Conservation (phyloP, 1,140 invertebrate species). For the Polypedilum vanderplanki region DNA sequence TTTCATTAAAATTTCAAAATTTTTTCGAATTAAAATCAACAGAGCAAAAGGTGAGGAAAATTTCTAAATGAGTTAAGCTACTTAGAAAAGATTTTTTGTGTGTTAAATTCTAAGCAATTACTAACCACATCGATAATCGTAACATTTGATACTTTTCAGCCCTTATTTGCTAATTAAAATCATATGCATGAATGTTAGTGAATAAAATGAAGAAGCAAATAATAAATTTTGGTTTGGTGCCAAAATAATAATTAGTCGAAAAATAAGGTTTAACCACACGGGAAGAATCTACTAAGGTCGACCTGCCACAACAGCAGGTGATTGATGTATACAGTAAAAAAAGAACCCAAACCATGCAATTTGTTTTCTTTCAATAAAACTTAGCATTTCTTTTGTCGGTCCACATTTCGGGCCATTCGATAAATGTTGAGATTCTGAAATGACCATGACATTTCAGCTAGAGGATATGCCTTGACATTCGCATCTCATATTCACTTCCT, state of each 20-base stretch:
- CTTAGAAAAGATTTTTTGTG: too few relatives aligned
- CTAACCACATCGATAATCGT: neutral
- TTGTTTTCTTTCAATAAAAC: too few relatives aligned
- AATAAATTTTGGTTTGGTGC: too few relatives aligned
- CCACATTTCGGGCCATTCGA: constrained; percentile 37
- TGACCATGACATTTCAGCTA: constrained; percentile 46
- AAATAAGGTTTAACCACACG: too few relatives aligned
- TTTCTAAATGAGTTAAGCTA: neutral
- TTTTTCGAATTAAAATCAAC: too few relatives aligned
- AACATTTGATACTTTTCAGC: neutral
- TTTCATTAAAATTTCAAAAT: too few relatives aligned
- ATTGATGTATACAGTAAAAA: too few relatives aligned
- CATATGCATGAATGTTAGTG: neutral
- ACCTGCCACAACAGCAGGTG: too few relatives aligned
- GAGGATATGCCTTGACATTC: constrained; percentile 45
- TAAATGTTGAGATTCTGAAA: constrained; percentile 41
- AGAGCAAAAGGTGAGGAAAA: too few relatives aligned
- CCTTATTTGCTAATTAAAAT: constrained; percentile 28
- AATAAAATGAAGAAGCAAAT: constrained; percentile 29
- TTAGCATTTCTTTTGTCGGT: constrained; percentile 30
- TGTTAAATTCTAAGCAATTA: neutral
- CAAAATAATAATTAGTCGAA: too few relatives aligned
- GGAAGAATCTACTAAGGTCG: too few relatives aligned
- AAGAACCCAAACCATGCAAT: too few relatives aligned
- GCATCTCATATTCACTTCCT: constrained; percentile 43